These are phyloP conservation scores for Eilema griseolum DNA, from an alignment of 2,888 invertebrate species.

Conservation along the genomic window DNA sequence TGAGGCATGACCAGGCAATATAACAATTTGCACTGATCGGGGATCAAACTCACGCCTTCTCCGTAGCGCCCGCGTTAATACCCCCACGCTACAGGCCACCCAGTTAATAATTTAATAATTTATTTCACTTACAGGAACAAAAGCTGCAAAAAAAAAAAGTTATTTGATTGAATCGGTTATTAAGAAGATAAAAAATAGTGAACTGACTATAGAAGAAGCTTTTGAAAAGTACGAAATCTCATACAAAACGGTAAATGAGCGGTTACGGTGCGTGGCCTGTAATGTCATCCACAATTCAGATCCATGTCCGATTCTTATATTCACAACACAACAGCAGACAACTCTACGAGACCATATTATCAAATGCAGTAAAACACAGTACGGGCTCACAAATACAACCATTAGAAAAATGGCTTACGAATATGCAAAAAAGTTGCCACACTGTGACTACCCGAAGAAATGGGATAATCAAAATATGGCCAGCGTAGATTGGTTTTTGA, in stretches of 20 bases:
- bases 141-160: not conserved
- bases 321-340: not conserved
- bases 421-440: conserved; percentile 12
- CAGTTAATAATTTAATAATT: too few relatives aligned
- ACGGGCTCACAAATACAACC: not conserved
- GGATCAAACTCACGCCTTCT: too few relatives aligned
- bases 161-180: not conserved
- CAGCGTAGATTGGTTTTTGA: not conserved
- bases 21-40: too few relatives aligned
- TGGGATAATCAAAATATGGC: conserved; percentile 14
- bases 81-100: too few relatives aligned
- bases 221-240: not conserved
- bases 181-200: not conserved
- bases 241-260: not conserved
- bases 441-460: not conserved
- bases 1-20: too few relatives aligned
- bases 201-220: not conserved
- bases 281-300: not conserved
- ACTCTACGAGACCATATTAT: conserved; percentile 6
- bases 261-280: not conserved
- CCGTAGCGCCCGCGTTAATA: too few relatives aligned
- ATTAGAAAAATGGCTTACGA: conserved; percentile 11
- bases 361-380: conserved; percentile 1
- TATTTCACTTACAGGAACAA: not conserved
- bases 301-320: not conserved